These are phyloP conservation scores for Thymelicus lineola DNA, from an alignment of 2,888 invertebrate species.

Conservation along the genomic window DNA sequence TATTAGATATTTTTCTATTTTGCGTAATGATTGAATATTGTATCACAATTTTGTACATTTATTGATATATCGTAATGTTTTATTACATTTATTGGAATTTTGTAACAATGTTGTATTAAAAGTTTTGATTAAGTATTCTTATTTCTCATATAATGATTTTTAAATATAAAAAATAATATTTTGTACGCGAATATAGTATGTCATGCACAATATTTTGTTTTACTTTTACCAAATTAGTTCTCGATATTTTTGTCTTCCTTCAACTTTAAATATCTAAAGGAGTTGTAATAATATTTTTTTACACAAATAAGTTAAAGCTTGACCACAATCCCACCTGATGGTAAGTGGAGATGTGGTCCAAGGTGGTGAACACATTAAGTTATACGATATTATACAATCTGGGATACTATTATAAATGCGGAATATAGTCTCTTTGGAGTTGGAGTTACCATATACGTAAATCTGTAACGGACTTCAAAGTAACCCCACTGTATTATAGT, in stretches of 20 bases:
- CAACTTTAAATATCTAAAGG: no score
- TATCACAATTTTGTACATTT: constrained; percentile 20
- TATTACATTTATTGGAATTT: constrained; percentile 21
- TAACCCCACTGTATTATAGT: no score
- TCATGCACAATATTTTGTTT: constrained; percentile 38
- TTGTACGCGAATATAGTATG: constrained; percentile 65
- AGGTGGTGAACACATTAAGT: no score
- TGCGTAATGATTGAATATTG: background rate
- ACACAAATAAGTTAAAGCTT: no score
- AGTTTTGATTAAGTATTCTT: constrained; percentile 19
- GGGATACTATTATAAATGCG: background rate
- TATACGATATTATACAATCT: no score
- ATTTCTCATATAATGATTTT: constrained; percentile 55
- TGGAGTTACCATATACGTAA: no score
- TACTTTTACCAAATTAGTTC: constrained; percentile 11
- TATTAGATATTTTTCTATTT: constrained; percentile 3
- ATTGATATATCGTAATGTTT: constrained; percentile 15
- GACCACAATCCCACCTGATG: no score
- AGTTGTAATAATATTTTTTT: no score
- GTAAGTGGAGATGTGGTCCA: no score
- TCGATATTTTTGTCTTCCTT: background rate
- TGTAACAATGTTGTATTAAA: constrained; percentile 33
- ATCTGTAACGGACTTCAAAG: no score
- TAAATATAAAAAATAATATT: constrained; percentile 57
- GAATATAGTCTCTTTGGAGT: background rate